phyloP scores from a whole-genome alignment of 2,888 invertebrate species.

The Callosobruchus maculatus region DNA sequence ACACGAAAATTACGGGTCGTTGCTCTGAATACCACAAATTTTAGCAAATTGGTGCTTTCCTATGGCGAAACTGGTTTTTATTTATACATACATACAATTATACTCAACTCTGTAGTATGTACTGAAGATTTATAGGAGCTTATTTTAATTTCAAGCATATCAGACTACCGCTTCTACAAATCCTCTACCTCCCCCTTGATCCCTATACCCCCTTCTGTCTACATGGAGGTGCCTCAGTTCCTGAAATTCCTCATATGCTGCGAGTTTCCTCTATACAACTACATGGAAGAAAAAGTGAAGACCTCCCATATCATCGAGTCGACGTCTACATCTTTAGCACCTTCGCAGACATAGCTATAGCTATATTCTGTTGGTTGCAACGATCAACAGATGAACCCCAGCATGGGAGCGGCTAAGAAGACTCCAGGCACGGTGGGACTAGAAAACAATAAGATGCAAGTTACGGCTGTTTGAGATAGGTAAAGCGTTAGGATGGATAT shows the following conservation, averaged over 20 bases:
- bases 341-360: conserved; percentile 70
- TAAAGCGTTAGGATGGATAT: not conserved
- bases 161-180: conserved; percentile 85
- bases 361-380: conserved; percentile 41
- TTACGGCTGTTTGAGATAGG: not conserved
- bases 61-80: too few species aligned
- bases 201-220: conserved; percentile 82
- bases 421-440: not conserved
- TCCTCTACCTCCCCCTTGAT: conserved; percentile 84
- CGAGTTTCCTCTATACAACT: conserved; percentile 85
- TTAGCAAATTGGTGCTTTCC: too few species aligned
- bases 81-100: too few species aligned
- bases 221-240: conserved; percentile 80
- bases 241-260: conserved; percentile 82
- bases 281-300: conserved; percentile 62
- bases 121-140: not conserved
- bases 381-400: conserved; percentile 28
- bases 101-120: too few species aligned
- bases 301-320: conserved; percentile 59
- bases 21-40: too few species aligned
- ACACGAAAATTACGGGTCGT: too few species aligned
- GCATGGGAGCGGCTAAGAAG: not conserved
- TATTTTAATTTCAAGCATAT: conserved; percentile 58
- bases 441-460: not conserved
- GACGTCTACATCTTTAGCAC: conserved; percentile 66